These are phyloP conservation scores for Hippocampus kuda DNA, from an alignment of 2,797 vertebrate species.

Conservation along the genomic window DNA sequence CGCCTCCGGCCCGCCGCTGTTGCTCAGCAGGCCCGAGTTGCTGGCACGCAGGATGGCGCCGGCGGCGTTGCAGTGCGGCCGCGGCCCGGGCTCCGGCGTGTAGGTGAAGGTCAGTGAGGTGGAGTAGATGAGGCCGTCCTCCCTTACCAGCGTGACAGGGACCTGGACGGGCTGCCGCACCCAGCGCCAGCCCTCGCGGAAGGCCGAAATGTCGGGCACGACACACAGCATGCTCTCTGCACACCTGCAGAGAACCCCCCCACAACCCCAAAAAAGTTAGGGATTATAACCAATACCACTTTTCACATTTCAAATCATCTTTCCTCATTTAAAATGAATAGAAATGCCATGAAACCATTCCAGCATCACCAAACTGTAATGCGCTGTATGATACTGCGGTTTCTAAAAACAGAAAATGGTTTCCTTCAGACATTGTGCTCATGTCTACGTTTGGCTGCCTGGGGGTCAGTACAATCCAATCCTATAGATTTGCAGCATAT, in stretches of 20 bases:
- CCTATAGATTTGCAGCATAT: too few relatives aligned
- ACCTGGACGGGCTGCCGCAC: conserved; percentile 98
- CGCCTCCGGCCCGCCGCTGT: conserved; percentile 61
- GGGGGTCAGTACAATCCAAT: too few relatives aligned
- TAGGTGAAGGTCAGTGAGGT: conserved; percentile 99
- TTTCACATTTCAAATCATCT: too few relatives aligned
- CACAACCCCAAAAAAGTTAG: neutral
- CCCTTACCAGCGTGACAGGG: conserved; percentile 95
- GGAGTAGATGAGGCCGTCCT: conserved; percentile 98
- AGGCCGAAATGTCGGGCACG: conserved; percentile 97
- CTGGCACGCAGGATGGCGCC: conserved; percentile 88
- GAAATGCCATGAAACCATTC: too few relatives aligned
- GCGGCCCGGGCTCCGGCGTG: conserved; percentile 93
- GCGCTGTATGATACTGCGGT: too few relatives aligned
- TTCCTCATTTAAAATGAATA: too few relatives aligned
- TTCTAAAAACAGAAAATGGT: too few relatives aligned
- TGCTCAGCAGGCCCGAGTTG: conserved; percentile 78
- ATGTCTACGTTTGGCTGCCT: too few relatives aligned
- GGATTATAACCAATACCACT: too few relatives aligned
- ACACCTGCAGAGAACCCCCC: conserved; percentile 64
- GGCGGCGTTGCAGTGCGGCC: conserved; percentile 95
- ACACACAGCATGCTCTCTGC: conserved; percentile 98
- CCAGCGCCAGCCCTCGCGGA: conserved; percentile 99
- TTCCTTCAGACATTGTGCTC: too few relatives aligned
- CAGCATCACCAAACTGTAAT: too few relatives aligned